phyloP scores from a whole-genome alignment of 1,140 invertebrate species.

The Leptopilina boulardi region DNA sequence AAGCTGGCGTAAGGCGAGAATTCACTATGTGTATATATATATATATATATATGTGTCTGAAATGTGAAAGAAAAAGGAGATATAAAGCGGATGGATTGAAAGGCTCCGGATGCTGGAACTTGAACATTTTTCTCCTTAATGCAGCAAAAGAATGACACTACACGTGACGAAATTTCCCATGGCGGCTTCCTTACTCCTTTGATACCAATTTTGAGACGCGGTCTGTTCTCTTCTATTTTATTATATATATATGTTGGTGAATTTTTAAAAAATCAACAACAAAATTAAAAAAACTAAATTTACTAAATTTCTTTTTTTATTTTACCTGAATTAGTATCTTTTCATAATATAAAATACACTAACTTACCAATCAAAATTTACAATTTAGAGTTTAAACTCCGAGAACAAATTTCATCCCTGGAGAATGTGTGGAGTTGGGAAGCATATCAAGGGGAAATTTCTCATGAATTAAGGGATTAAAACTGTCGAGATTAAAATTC shows the following conservation, averaged over 20 bases:
- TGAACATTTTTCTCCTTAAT: conserved; percentile 27
- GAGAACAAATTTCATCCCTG: conserved; percentile 20
- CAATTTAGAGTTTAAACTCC: not conserved
- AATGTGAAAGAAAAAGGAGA: not conserved
- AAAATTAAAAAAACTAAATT: not conserved
- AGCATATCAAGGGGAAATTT: conserved; percentile 15
- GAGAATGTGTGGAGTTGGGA: conserved; percentile 5
- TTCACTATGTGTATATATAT: too few relatives aligned
- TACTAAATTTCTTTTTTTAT: too few relatives aligned
- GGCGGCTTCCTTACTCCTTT: conserved; percentile 17
- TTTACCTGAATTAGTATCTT: not conserved
- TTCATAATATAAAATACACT: not conserved
- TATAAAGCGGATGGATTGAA: not conserved
- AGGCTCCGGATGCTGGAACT: not conserved
- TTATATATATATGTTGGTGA: not conserved
- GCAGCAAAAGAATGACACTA: conserved; percentile 21
- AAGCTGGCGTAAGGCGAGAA: not conserved
- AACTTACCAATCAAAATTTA: conserved; percentile 15
- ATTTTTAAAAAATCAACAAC: not conserved
- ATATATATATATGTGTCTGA: too few relatives aligned
- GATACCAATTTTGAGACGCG: conserved; percentile 10
- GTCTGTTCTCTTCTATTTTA: not conserved
- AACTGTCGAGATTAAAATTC: conserved; percentile 13
- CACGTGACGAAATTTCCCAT: conserved; percentile 32
- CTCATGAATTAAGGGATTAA: conserved; percentile 24